Base-by-base conservation (phyloP, 2,888 invertebrate species). In the Sericinus montela region DNA sequence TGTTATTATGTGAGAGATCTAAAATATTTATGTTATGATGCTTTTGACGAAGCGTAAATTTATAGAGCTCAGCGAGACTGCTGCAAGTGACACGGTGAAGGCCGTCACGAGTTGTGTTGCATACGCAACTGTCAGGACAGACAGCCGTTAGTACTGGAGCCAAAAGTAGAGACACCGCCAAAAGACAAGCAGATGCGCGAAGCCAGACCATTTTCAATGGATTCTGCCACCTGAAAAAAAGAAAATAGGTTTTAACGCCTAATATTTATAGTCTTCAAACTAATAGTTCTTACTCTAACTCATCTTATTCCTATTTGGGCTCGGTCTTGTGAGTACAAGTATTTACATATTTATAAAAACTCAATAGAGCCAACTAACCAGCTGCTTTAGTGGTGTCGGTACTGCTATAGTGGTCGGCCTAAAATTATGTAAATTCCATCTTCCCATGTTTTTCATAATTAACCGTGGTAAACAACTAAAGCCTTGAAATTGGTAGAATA, bases 1-100 rank as follows among this genome's bases (percentile, higher is more conserved):
- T 87, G 47, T 90, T 89, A 68, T 92, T 90, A 62, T 90, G 86
- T 13, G 93, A 93, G 48, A 94, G 80, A 72, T 93, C 93, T 45
- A 94, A 62, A 55, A 89, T 87, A 55, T 90, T 89, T 51, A 89
- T 86, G 51, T 89, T 89, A 67, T 89, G 86, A 70, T 89, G 89
- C 64, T 84, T 89, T 59, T 84, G 81, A 32, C 77, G 78, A 39
- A 85, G 74, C 34, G 80, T 85, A 60, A 80, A 89, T 64, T 91
- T 96, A 79, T 95, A 93, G 8, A 95, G 92, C 38, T 95, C 94
- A 56, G 93, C 93, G 64, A 96, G 94, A 45, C 91, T 85, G 49
- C 91, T 90, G 69, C 92, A 92, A 53, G 91, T 90, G 25, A 91
- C 89, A 53, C 94, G 89, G 29, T 94, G 92, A 57, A 93, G 92